Base-by-base conservation (phyloP, 1,140 invertebrate species). In the Hycleus phaleratus region DNA sequence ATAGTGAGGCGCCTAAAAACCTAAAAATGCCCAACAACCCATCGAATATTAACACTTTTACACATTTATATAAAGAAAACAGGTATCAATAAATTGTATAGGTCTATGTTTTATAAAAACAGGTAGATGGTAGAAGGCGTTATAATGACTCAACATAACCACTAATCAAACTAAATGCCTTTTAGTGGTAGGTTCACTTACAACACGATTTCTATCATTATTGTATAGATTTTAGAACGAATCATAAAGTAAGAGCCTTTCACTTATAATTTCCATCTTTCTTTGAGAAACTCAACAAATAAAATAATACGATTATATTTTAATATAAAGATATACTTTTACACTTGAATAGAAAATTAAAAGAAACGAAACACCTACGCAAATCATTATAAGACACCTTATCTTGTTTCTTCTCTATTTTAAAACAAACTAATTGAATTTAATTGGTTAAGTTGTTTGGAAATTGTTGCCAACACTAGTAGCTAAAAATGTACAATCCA, bases 151-250 rank as follows among this genome's bases (percentile, higher is more conserved):
- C 51, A 11, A 42, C 51, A 53, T 45, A 53, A 53, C 51, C 51
- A 53, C 51, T 53, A 53, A 53, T 53, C 51, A 53, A 53, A 53
- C 51, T 53, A 53, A 53, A 53, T 53, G 51, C 51, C 51, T 53
- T 53, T 53, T 53, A 53, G 51, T 53, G 51, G 51, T 53, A 38
- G 51, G 51, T 24, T 53, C 51, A 45, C n/a, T 53, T 53, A 38
- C 51, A 46, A 26, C 11, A 26, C 8, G 24, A 25, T 32, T 26
- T 48, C 46, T 11, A 52, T 32, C n/a, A 53, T 53, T 42, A 53
- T 53, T 25, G 50, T 40, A 42, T 38, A 26, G 18, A 26, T 26
- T 52, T 53, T 25, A 12, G 51, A 45, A 53, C 38, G 32, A 45
- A 52, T 10, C 10, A 26, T 25, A 52, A 52, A 40, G 46, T 48